Evolutionary conservation across 1,140 invertebrate genomes (phyloP), one percentile per base, ranked within the genome.

Genomic region (Cryptotermes secundus): DNA sequence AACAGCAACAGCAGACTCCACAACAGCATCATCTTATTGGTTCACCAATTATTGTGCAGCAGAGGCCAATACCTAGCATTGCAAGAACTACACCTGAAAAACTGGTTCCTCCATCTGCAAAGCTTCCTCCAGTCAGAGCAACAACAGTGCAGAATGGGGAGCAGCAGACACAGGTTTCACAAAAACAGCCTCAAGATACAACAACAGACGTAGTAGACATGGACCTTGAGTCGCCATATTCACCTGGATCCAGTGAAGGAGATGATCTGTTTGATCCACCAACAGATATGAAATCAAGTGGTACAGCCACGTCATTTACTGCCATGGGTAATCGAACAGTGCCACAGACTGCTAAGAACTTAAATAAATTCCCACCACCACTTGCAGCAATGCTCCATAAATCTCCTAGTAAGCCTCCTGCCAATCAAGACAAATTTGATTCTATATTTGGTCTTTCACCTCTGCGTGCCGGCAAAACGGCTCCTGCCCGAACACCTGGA

Each of bases 221-320:
- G 92, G 96, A 92, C 91, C 87, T 91, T 34, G 94, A 95, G 82
- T 96, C 96, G 22, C 96, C 96, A 0, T 96, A 96, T 89, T 96
- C 95, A 35, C 96, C 96, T 0, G 96, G 95, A 36, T 96, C 95
- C 6, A 95, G 93, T 85, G 94, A 97, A 87, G 96, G 95, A 87
- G 95, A 96, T 87, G 96, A 96, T 88, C 91, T 97, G 59, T 97
- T 97, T 90, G 95, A 96, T 89, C 96, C 96, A 38, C 96, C 96
- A 34, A 90, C 91, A n/a, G 91, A 91, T 38, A 16, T 72, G 26
- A 72, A 72, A 16, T 72, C 59, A 7, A 90, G 89, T 85, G 90
- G 89, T 34, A 45, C 81, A 34, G 31, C 24, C 38, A 53, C 42
- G n/a, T 45, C 36, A 7, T 45, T 45, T n/a, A 38, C 81, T 82